A percentile compares a stretch with the other conserved stretches of the same genome.
Evolutionary conservation across 2,888 invertebrate genomes (phyloP).

Genomic region (Habroteleia sp.): DNA sequence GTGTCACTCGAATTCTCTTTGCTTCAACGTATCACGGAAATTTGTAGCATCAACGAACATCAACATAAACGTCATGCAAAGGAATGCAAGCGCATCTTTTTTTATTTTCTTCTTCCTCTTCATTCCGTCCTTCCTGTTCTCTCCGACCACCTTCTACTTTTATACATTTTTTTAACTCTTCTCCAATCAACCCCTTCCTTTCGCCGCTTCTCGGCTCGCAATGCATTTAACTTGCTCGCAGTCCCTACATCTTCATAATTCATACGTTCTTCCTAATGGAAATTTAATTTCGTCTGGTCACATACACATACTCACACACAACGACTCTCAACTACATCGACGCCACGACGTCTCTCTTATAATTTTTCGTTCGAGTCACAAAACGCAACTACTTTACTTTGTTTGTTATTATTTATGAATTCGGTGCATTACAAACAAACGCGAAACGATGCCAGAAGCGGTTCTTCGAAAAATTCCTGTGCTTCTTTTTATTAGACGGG

Average conservation of each 20-base stretch:
- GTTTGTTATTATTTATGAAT: constrained; percentile 38
- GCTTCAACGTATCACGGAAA: constrained; percentile 30
- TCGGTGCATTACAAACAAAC: constrained; percentile 17
- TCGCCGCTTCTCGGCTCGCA: constrained; percentile 47
- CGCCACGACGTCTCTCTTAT: constrained; percentile 20
- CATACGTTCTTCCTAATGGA: constrained; percentile 72
- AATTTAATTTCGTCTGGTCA: constrained; percentile 73
- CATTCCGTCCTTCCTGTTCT: constrained; percentile 20
- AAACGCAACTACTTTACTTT: constrained; percentile 29
- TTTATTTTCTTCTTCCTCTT: constrained; percentile 33
- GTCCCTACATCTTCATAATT: constrained; percentile 71
- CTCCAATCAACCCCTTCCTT: constrained; percentile 56
- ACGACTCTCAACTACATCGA: constrained; percentile 44
- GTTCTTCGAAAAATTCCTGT: constrained; percentile 11
- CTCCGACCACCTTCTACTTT: constrained; percentile 29
- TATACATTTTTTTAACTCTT: constrained; percentile 47
- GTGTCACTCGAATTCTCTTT: constrained; percentile 12
- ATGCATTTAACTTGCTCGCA: constrained; percentile 59
- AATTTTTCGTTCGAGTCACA: constrained; percentile 23
- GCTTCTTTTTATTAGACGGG: constrained; percentile 18
- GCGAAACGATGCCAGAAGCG: not conserved
- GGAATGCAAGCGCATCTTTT: constrained; percentile 37
- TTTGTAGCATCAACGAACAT: constrained; percentile 32
- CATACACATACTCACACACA: too few species aligned
- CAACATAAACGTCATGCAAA: constrained; percentile 44